phyloP scores from a whole-genome alignment of 2,797 vertebrate genomes.

The Pteropus rufus region DNA sequence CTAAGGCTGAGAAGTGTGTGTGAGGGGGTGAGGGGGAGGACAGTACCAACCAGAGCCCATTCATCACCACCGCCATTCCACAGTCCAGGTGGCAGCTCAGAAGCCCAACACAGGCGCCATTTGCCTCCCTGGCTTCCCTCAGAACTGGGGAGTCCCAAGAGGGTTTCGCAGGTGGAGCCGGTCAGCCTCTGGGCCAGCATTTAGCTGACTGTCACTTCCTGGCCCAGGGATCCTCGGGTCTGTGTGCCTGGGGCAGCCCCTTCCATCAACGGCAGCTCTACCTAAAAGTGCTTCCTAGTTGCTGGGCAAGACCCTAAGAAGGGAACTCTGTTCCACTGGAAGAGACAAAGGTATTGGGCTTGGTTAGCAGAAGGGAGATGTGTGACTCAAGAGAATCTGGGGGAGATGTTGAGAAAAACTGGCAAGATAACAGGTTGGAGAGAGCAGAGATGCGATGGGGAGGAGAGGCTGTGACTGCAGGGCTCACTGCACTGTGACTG shows the following conservation, averaged over 20 bases:
- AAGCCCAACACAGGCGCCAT: neutral
- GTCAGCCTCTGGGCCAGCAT: fast-evolving
- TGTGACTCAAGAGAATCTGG: neutral
- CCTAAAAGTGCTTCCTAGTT: neutral
- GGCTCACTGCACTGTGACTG: neutral
- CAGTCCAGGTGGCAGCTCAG: fast-evolving
- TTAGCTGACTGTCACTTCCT: neutral
- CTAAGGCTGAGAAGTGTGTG: slow-evolving; percentile 23
- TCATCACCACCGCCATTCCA: neutral
- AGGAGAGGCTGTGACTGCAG: neutral
- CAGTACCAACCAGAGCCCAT: neutral
- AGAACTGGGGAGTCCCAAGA: fast-evolving
- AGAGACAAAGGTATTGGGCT: neutral
- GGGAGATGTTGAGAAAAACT: neutral
- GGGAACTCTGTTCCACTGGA: neutral
- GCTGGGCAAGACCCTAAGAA: neutral
- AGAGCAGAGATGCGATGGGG: fast-evolving
- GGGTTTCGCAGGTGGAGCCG: fast-evolving
- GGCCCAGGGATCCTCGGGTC: no score
- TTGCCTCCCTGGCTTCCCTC: neutral
- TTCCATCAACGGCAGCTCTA: neutral
- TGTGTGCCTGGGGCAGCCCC: neutral
- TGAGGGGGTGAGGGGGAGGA: neutral
- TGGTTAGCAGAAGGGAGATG: neutral
- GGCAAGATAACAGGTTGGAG: fast-evolving